These are phyloP conservation scores for Orthonyx spaldingii DNA, from an alignment of 2,113 vertebrate genomes.

Conservation along the genomic window DNA sequence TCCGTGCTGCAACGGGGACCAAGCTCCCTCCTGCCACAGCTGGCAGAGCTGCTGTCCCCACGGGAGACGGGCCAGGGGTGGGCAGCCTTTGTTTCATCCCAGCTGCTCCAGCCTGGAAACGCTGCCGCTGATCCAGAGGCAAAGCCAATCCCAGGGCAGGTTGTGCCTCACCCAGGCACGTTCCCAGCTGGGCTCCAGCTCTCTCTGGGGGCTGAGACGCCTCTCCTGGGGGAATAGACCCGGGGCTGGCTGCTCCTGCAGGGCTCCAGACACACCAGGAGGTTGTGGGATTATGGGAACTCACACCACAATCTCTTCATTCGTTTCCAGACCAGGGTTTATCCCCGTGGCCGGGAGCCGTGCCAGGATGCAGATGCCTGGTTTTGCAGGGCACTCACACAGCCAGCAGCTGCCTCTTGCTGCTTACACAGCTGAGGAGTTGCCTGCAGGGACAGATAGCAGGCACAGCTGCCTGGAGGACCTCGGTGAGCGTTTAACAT, in stretches of 20 bases:
- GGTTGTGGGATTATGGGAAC: not conserved
- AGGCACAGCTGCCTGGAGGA: not conserved
- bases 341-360: not conserved
- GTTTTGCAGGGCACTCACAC: not conserved
- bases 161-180: not conserved
- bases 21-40: not conserved
- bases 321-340: not conserved
- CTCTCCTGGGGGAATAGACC: not conserved
- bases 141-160: not conserved
- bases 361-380: not conserved
- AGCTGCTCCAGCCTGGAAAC: not conserved
- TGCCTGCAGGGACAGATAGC: not conserved
- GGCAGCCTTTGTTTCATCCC: not conserved
- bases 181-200: not conserved
- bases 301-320: not conserved
- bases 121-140: not conserved
- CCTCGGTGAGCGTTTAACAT: not conserved
- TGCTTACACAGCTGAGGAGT: not conserved
- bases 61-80: rapidly evolving
- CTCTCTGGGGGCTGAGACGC: not conserved
- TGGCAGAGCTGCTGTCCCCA: not conserved
- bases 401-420: not conserved
- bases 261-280: not conserved
- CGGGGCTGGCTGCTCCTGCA: not conserved
- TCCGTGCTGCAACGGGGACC: rapidly evolving